Evolutionary conservation across 2,797 vertebrate genomes (phyloP), one percentile per base, ranked within the genome.

Genomic region (Anguilla obscura): DNA sequence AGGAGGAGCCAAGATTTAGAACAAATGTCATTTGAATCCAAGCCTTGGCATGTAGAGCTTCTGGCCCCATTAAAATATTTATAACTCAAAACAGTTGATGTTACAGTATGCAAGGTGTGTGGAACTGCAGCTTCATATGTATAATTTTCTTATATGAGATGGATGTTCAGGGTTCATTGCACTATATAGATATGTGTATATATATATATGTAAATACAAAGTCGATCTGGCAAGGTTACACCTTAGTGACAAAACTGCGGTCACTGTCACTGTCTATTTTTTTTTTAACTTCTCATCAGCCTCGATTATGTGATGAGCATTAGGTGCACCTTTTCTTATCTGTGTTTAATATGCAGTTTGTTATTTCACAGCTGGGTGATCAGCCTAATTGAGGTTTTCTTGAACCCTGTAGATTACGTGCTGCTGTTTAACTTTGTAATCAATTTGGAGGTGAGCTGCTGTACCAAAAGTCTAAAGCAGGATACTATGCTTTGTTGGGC

Each of bases 311-410:
- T 80, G 76, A 80, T 33, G 45, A 40, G 5, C 33, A 76, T 76
- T 76, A 33, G 14, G 71, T 16, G 71, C 36, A 80, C 76, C 36
- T 80, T 80, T 80, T 21, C 76, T 80, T 80, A 80, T 80, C 76
- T 21, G 76, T 80, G 76, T 80, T 80, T 80, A 40, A 80, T 48
- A 80, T 80, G 40, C 76, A 80, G 76, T 48, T 80, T 48, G 76
- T 80, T 80, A 80, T 80, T 80, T 48, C 76, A 80, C 33, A 36
- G 76, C 40, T 80, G 76, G 33, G 76, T 48, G 76, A 80, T 80
- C 36, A 21, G 76, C 21, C 76, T 80, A 80, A 80, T 80, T 80
- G 76, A 80, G 16, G 76, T 80, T 80, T 80, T 80, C 76, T 80
- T 80, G 3, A 48, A 80, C 36, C 76, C 76, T 18, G 14, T 45